These are phyloP conservation scores for Anorthoa munda DNA, from an alignment of 2,888 invertebrate species.

Conservation along the genomic window DNA sequence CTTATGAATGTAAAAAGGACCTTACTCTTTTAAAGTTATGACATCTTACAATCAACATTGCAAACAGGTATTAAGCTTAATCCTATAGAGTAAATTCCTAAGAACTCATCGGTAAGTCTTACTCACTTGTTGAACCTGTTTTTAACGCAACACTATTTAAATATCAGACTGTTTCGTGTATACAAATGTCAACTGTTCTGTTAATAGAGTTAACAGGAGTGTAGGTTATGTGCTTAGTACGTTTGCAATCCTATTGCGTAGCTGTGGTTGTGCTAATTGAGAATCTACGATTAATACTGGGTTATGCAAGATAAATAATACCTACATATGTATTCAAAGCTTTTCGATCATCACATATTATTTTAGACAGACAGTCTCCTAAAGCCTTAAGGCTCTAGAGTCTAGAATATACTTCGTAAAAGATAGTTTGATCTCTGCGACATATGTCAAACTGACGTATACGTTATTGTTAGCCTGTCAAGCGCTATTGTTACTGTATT, in stretches of 20 bases:
- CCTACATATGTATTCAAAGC: not conserved
- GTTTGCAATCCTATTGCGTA: slow-evolving; percentile 18
- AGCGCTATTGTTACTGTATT: no score
- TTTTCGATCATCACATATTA: not conserved
- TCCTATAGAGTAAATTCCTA: slow-evolving; percentile 52
- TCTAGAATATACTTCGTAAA: no score
- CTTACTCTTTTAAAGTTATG: slow-evolving; percentile 33
- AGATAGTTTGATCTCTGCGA: no score
- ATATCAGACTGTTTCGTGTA: slow-evolving; percentile 57
- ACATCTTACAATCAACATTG: slow-evolving; percentile 42
- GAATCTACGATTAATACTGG: slow-evolving; percentile 3
- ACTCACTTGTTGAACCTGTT: slow-evolving; percentile 58
- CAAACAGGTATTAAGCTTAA: slow-evolving; percentile 45
- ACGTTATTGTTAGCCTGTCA: no score
- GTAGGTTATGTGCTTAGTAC: slow-evolving; percentile 26
- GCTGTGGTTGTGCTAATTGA: slow-evolving; percentile 25
- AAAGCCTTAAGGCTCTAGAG: not conserved
- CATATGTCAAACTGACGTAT: no score
- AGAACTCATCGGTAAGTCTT: slow-evolving; percentile 53
- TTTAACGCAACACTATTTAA: slow-evolving; percentile 63
- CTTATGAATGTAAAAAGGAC: slow-evolving; percentile 9
- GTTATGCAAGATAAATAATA: not conserved
- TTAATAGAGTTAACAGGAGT: slow-evolving; percentile 53
- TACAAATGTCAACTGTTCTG: slow-evolving; percentile 62
- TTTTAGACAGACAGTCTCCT: not conserved